phyloP scores from a whole-genome alignment of 2,797 vertebrate species.

The Notolabrus celidotus region DNA sequence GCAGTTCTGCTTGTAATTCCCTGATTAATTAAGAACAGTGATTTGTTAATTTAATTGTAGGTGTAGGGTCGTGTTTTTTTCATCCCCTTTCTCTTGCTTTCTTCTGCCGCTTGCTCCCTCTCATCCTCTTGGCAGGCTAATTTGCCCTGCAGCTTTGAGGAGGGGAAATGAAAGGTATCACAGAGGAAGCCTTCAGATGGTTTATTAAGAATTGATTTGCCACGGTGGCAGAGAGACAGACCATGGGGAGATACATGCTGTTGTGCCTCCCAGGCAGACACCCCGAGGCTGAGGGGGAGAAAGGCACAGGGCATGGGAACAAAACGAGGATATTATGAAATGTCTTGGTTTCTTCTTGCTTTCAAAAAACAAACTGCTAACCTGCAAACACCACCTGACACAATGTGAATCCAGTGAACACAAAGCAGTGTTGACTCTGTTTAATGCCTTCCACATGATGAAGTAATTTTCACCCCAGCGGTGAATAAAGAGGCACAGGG shows the following conservation, averaged over 20 bases:
- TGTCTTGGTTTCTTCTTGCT: slow-evolving; percentile 26
- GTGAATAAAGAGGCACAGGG: slow-evolving; percentile 26
- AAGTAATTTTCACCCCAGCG: slow-evolving; percentile 5
- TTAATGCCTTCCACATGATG: slow-evolving; percentile 1
- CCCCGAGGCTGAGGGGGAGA: slow-evolving; percentile 38
- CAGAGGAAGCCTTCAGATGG: slow-evolving; percentile 69
- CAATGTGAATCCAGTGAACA: slow-evolving; percentile 18
- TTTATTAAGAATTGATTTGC: slow-evolving; percentile 80
- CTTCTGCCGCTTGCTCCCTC: slow-evolving; percentile 61
- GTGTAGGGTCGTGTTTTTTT: slow-evolving; percentile 48
- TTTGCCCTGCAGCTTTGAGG: slow-evolving; percentile 72
- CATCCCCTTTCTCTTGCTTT: slow-evolving; percentile 39
- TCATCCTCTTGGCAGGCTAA: slow-evolving; percentile 73
- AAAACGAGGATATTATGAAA: slow-evolving; percentile 34
- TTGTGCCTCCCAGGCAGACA: slow-evolving; percentile 74
- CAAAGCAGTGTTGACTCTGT: slow-evolving; percentile 10
- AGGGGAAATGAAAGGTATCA: slow-evolving; percentile 73
- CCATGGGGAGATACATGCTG: slow-evolving; percentile 60
- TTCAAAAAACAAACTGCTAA: too few species aligned
- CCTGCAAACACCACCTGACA: slow-evolving; percentile 3
- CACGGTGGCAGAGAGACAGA: slow-evolving; percentile 67
- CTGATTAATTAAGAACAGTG: slow-evolving; percentile 74
- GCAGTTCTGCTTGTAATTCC: slow-evolving; percentile 62
- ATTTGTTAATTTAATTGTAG: slow-evolving; percentile 80
- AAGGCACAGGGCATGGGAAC: slow-evolving; percentile 17